Conservation (phyloP, 1,140 invertebrate genomes). For the Atta texana region DNA sequence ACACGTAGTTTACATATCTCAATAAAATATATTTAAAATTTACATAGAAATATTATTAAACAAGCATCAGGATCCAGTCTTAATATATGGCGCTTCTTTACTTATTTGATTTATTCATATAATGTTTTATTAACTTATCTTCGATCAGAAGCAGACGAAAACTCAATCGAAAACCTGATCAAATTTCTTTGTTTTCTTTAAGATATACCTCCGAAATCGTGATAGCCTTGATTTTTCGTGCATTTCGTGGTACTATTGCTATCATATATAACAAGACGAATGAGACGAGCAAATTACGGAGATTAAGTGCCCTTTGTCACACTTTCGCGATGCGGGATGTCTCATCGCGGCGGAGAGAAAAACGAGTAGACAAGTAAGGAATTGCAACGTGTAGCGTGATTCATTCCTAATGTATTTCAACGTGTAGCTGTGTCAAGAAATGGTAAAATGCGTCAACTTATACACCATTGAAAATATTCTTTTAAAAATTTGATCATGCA, state of each 20-base stretch:
- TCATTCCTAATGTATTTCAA: slow-evolving; percentile 29
- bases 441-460: not conserved
- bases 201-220: not conserved
- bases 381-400: slow-evolving; percentile 42
- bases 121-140: no score
- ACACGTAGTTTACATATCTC: no score
- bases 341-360: not conserved
- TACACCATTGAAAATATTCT: not conserved
- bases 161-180: not conserved
- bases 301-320: slow-evolving; percentile 36
- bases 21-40: no score
- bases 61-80: no score
- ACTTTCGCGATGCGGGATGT: slow-evolving; percentile 1
- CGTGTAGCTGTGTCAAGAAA: not conserved
- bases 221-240: not conserved
- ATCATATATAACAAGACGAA: slow-evolving; percentile 3
- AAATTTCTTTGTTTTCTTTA: not conserved
- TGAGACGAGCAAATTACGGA: slow-evolving; percentile 31
- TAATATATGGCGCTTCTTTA: no score
- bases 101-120: no score
- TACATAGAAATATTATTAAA: no score
- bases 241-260: not conserved
- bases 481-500: not conserved
- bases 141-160: not conserved
- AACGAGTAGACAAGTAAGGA: slow-evolving; percentile 10